Percentiles rank a stretch among this genome's conserved stretches.
Conservation (phyloP, 2,888 invertebrate species). For the Spilosoma lubricipeda region DNA sequence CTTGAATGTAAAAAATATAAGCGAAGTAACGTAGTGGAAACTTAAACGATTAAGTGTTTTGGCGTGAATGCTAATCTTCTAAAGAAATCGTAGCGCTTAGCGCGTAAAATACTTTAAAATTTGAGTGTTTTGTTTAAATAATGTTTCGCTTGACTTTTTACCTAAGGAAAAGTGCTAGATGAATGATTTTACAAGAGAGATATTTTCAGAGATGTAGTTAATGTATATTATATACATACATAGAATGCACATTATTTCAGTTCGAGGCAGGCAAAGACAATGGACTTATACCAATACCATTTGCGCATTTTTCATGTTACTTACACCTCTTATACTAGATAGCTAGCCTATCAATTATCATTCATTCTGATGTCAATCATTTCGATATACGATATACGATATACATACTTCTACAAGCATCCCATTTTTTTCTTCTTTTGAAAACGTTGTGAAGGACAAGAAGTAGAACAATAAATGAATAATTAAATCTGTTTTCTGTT, state of each 20-base stretch:
- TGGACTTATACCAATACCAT: not conserved
- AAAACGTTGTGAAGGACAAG: not conserved
- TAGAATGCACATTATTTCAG: not conserved
- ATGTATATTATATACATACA: not conserved
- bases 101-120: not conserved
- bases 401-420: not conserved
- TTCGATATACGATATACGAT: too few relatives aligned
- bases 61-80: slow-evolving; percentile 36
- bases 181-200: not conserved
- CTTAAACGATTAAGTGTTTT: slow-evolving; percentile 53
- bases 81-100: slow-evolving; percentile 16
- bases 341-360: not conserved
- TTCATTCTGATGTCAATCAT: not conserved
- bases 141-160: not conserved
- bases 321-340: not conserved
- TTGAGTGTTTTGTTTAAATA: not conserved
- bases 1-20: slow-evolving; percentile 60
- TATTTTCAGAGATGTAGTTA: not conserved
- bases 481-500: not conserved
- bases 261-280: not conserved
- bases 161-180: not conserved
- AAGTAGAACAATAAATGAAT: not conserved
- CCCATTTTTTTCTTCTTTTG: not conserved
- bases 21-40: slow-evolving; percentile 61
- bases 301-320: not conserved